phyloP scores from a whole-genome alignment of 2,888 invertebrate species.

The Leptura quadrifasciata region DNA sequence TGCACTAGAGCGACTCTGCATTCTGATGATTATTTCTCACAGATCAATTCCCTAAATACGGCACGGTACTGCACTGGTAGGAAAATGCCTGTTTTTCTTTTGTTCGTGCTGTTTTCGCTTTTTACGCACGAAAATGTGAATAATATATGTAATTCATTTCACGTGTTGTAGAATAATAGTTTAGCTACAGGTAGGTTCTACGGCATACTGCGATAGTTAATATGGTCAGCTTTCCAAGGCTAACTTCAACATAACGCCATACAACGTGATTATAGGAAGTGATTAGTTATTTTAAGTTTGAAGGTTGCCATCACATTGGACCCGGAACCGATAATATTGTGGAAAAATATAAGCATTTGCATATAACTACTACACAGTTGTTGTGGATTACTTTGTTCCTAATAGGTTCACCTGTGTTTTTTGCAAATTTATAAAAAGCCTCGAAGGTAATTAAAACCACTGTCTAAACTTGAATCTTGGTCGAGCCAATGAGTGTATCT shows the following conservation, averaged over 20 bases:
- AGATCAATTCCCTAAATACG: not conserved
- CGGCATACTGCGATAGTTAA: constrained; percentile 58
- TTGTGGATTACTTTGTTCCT: not conserved
- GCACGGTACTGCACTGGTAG: not conserved
- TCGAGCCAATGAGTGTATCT: not conserved
- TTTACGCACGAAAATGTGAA: constrained; percentile 23
- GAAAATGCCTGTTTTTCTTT: constrained; percentile 4
- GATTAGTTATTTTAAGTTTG: constrained; percentile 64
- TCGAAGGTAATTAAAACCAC: constrained; percentile 10
- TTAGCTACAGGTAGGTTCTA: constrained; percentile 54
- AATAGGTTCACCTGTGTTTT: constrained; percentile 26
- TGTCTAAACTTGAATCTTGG: constrained; percentile 3
- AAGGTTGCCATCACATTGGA: constrained; percentile 64
- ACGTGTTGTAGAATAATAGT: constrained; percentile 53
- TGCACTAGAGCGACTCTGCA: too few relatives aligned
- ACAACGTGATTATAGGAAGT: constrained; percentile 68
- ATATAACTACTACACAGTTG: constrained; percentile 4
- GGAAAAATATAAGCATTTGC: constrained; percentile 37
- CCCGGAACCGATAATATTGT: constrained; percentile 60
- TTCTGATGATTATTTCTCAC: not conserved
- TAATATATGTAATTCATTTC: constrained; percentile 47
- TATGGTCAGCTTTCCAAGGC: constrained; percentile 65
- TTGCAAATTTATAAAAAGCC: constrained; percentile 18
- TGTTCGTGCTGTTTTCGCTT: constrained; percentile 17
- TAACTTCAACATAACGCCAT: constrained; percentile 65